These are phyloP conservation scores for Habropoda laboriosa DNA, from an alignment of 1,140 invertebrate species.

Conservation along the genomic window DNA sequence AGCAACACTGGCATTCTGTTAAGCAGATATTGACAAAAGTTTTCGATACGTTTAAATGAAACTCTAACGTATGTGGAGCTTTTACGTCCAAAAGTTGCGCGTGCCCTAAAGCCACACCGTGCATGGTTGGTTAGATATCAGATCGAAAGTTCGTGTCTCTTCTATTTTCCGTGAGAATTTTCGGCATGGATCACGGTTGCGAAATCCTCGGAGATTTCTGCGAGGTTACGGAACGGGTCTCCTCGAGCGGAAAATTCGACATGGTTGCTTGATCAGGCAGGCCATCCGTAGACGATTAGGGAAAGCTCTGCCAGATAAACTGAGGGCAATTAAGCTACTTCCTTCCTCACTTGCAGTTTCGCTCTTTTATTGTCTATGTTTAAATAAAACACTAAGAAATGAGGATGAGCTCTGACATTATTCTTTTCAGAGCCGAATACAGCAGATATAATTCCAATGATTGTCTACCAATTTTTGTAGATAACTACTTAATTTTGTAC, in stretches of 20 bases:
- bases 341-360: neutral
- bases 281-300: slow-evolving; percentile 66
- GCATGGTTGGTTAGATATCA: slow-evolving; percentile 61
- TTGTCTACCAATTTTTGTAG: no score
- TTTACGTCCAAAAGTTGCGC: slow-evolving; percentile 45
- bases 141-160: slow-evolving; percentile 66
- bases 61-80: slow-evolving; percentile 23
- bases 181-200: slow-evolving; percentile 54
- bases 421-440: no score
- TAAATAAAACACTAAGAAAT: slow-evolving; percentile 15
- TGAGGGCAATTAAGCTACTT: slow-evolving; percentile 59
- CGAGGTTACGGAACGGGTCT: slow-evolving; percentile 42
- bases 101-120: slow-evolving; percentile 43
- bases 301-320: slow-evolving; percentile 59
- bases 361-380: neutral
- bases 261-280: slow-evolving; percentile 68
- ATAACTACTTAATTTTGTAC: no score
- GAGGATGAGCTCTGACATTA: neutral
- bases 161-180: slow-evolving; percentile 66
- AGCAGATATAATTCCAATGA: no score
- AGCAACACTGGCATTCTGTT: neutral
- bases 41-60: slow-evolving; percentile 53
- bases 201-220: slow-evolving; percentile 62
- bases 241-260: slow-evolving; percentile 54
- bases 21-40: slow-evolving; percentile 35